Base-by-base conservation (phyloP, 2,888 invertebrate species). In the Xestia rhomboidea region DNA sequence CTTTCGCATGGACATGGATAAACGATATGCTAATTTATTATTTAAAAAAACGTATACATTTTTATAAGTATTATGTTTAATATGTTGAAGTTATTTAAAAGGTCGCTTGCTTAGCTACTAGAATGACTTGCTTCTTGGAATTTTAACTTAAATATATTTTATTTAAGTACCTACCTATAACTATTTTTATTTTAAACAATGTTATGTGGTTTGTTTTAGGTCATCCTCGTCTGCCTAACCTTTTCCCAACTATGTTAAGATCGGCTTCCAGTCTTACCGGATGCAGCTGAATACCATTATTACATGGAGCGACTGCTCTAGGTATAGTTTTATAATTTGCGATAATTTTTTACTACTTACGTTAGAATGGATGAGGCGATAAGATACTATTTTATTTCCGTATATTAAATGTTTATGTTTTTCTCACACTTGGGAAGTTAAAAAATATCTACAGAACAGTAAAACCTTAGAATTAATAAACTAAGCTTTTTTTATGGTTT, bases 1-100 rank as follows among this genome's bases (percentile, higher is more conserved):
- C 15, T 30, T 11, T 73, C 1, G 18, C n/a, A 18, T 5, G 7
- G 30, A 60, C 67, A 30, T 27, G 64, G 64, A 80, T 80, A 72
- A 76, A 84, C 18, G 51, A 38, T 79, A 80, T 57, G 81, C 34
- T 84, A 76, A 82, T 84, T 84, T 69, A 64, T 41, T 68, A 57
- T 5, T 2, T 51, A 30, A 34, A 70, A 66, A 67, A 64, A 38
- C 6, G 34, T 54, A 30, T n/a, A n/a, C n/a, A n/a, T 57, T 67
- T 81, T 79, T 68, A 49, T 30, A 54, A 0, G 8, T 51, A 10
- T 41, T 11, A 24, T 51, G n/a, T 82, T 72, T 72, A 81, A 69
- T 64, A 82, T 66, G 49, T 77, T 64, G 15, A 64, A 68, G 44
- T 62, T 38, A 60, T 78, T 78, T 49, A 18, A 81, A 81, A 81